These are phyloP conservation scores for Papilio gigon DNA, from an alignment of 2,888 invertebrate species.

Conservation along the genomic window DNA sequence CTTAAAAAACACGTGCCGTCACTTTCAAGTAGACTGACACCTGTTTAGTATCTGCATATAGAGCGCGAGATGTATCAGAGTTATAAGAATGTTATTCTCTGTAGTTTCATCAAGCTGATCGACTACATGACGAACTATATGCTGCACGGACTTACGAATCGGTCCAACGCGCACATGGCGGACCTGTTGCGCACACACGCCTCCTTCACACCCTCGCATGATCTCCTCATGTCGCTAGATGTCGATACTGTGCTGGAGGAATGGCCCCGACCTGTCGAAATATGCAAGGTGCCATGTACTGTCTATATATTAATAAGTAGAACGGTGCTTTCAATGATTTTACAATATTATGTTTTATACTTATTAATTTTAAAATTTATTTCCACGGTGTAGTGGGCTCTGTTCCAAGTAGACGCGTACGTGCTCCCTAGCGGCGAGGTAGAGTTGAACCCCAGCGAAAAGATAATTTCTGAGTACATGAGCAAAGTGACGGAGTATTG, in stretches of 20 bases:
- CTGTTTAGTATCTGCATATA: no score
- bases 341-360: no score
- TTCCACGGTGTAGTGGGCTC: constrained; percentile 77
- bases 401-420: constrained; percentile 83
- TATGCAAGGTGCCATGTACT: constrained; percentile 66
- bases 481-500: constrained; percentile 84
- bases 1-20: no score
- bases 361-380: not conserved
- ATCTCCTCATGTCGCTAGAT: constrained; percentile 65
- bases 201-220: constrained; percentile 74
- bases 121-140: constrained; percentile 88
- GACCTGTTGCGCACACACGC: constrained; percentile 80
- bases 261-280: constrained; percentile 68
- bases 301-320: no score
- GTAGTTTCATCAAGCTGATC: constrained; percentile 86
- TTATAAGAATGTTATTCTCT: constrained; percentile 43
- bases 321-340: no score
- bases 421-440: constrained; percentile 68
- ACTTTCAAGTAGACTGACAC: not conserved
- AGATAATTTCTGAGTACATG: constrained; percentile 82
- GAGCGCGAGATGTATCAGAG: no score
- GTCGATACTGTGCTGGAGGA: constrained; percentile 79
- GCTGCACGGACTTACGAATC: constrained; percentile 84
- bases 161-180: constrained; percentile 84
- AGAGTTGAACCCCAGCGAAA: constrained; percentile 83